These are phyloP conservation scores for Rynchops niger DNA, from an alignment of 2,113 vertebrate genomes.

Conservation along the genomic window DNA sequence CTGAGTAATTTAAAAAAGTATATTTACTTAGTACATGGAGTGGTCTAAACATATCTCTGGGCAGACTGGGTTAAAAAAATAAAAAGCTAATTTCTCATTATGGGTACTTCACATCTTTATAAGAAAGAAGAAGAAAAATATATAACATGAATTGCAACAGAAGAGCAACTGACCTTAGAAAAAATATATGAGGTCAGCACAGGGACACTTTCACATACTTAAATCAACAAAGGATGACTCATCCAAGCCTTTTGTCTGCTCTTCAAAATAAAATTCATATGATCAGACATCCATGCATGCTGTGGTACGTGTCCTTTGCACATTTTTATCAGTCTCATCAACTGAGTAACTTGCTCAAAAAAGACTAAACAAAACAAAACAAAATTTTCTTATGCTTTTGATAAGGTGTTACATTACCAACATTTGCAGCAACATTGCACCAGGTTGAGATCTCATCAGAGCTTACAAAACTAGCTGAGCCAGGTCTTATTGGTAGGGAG, in stretches of 20 bases:
- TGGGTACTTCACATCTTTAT: background rate
- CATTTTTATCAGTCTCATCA: background rate
- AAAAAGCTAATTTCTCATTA: background rate
- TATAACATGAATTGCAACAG: background rate
- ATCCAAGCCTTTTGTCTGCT: slow-evolving; percentile 6
- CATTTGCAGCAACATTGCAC: background rate
- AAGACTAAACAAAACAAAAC: background rate
- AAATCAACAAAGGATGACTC: slow-evolving; percentile 1
- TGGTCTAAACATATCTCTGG: background rate
- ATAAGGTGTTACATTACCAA: background rate
- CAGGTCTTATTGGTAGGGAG: background rate
- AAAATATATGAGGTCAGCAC: slow-evolving; percentile 1
- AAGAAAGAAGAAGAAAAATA: background rate
- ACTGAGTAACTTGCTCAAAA: background rate
- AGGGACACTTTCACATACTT: background rate
- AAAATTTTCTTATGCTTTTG: background rate
- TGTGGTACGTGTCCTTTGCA: background rate
- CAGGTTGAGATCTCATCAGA: background rate
- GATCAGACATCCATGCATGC: background rate
- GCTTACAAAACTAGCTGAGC: background rate
- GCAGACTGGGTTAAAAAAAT: background rate
- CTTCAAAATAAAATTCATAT: slow-evolving; percentile 25
- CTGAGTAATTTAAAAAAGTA: background rate
- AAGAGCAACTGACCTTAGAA: background rate
- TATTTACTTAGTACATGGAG: background rate